Conservation (phyloP, 2,888 invertebrate species). For the Epinotia nisella region DNA sequence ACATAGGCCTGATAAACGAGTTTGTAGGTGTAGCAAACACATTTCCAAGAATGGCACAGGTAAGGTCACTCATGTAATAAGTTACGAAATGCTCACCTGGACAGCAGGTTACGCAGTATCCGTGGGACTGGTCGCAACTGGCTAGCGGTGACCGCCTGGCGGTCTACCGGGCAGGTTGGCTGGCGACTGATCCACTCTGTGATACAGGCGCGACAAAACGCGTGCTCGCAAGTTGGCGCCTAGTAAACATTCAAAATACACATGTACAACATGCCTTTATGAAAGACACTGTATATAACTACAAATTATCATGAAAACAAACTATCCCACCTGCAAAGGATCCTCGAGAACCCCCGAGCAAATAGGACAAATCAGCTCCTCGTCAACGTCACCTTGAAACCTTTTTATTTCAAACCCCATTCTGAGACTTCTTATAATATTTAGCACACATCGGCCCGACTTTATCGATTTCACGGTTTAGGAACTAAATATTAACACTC, state of each 20-base stretch:
- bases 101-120: constrained; percentile 95
- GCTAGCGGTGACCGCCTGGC: constrained; percentile 94
- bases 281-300: constrained; percentile 23
- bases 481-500: constrained; percentile 46
- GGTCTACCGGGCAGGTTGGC: constrained; percentile 97
- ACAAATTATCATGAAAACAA: constrained; percentile 40
- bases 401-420: constrained; percentile 98
- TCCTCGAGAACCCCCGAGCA: constrained; percentile 98
- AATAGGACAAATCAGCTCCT: constrained; percentile 98
- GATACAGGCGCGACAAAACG: constrained; percentile 97
- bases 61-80: constrained; percentile 46
- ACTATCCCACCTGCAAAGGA: constrained; percentile 91
- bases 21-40: constrained; percentile 17
- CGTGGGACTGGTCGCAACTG: constrained; percentile 96
- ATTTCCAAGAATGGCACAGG: constrained; percentile 27
- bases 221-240: constrained; percentile 98
- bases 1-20: constrained; percentile 21
- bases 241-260: constrained; percentile 61
- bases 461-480: constrained; percentile 41
- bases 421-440: constrained; percentile 58
- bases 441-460: constrained; percentile 59
- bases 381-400: constrained; percentile 98
- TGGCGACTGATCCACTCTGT: constrained; percentile 97
- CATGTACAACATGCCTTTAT: constrained; percentile 39
- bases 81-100: constrained; percentile 85